These are phyloP conservation scores for Allophyes oxyacanthae DNA, from an alignment of 2,888 invertebrate genomes.

Conservation along the genomic window DNA sequence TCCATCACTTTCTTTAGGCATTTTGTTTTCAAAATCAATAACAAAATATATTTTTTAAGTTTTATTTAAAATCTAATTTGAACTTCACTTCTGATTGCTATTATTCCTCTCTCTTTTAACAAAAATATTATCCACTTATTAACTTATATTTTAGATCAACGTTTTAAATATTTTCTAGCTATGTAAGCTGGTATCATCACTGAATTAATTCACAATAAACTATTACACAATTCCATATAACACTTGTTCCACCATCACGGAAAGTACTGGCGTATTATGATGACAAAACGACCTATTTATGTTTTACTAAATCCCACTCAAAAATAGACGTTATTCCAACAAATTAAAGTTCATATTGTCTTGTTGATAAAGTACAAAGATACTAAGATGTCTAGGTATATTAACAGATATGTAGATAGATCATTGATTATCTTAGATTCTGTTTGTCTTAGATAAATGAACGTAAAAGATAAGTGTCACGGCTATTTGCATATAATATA, in stretches of 20 bases:
- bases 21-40: conserved; percentile 48
- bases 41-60: too few relatives aligned
- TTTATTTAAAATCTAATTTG: too few relatives aligned
- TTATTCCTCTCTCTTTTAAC: too few relatives aligned
- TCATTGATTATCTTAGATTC: conserved; percentile 50
- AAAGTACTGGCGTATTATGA: conserved; percentile 20
- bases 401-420: conserved; percentile 8
- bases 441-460: conserved; percentile 54
- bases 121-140: too few relatives aligned
- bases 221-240: conserved; percentile 14
- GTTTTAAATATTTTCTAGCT: too few relatives aligned
- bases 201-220: conserved; percentile 4
- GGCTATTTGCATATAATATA: conserved; percentile 3
- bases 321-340: conserved; percentile 11
- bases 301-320: background rate
- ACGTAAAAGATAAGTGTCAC: conserved; percentile 44
- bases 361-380: background rate
- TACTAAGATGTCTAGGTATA: conserved; percentile 19
- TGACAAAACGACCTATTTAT: conserved; percentile 9
- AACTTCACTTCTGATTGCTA: too few relatives aligned
- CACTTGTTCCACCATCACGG: conserved; percentile 23
- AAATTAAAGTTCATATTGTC: conserved; percentile 1
- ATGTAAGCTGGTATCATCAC: background rate
- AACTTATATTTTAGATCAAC: too few relatives aligned
- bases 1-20: conserved; percentile 78